These are phyloP conservation scores for Eubasilissa splendida DNA, from an alignment of 2,888 invertebrate species.

Conservation along the genomic window DNA sequence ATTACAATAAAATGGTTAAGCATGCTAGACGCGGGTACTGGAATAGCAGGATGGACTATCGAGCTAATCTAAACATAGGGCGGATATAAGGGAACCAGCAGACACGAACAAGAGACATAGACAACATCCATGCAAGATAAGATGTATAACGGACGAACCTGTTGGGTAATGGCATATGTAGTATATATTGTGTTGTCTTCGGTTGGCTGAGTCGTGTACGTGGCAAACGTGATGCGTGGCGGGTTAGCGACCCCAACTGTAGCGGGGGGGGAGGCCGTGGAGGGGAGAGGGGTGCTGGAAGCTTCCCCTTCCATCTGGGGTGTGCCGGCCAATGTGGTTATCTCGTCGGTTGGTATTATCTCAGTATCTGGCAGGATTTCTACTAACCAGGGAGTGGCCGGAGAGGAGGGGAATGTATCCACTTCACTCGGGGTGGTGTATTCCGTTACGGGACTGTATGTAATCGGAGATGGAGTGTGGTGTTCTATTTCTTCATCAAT, in stretches of 20 bases:
- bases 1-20: background rate
- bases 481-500: constrained; percentile 50
- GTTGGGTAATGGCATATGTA: constrained; percentile 65
- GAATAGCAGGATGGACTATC: background rate
- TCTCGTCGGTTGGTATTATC: constrained; percentile 37
- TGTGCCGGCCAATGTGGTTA: constrained; percentile 46
- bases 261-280: constrained; percentile 6
- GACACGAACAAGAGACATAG: constrained; percentile 15
- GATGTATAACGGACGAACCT: constrained; percentile 58
- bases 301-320: constrained; percentile 23
- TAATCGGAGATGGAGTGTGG: constrained; percentile 51
- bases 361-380: constrained; percentile 47
- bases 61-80: background rate
- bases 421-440: constrained; percentile 56
- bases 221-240: constrained; percentile 41
- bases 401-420: constrained; percentile 62
- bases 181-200: constrained; percentile 62
- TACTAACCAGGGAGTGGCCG: constrained; percentile 61
- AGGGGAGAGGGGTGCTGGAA: constrained; percentile 17
- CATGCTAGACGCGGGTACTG: constrained; percentile 31
- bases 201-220: constrained; percentile 59
- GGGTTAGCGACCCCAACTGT: background rate
- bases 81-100: constrained; percentile 3
- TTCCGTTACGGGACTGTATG: constrained; percentile 50
- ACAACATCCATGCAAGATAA: constrained; percentile 52